Conservation (phyloP, 1,140 invertebrate species). For the Amphibalanus amphitrite region DNA sequence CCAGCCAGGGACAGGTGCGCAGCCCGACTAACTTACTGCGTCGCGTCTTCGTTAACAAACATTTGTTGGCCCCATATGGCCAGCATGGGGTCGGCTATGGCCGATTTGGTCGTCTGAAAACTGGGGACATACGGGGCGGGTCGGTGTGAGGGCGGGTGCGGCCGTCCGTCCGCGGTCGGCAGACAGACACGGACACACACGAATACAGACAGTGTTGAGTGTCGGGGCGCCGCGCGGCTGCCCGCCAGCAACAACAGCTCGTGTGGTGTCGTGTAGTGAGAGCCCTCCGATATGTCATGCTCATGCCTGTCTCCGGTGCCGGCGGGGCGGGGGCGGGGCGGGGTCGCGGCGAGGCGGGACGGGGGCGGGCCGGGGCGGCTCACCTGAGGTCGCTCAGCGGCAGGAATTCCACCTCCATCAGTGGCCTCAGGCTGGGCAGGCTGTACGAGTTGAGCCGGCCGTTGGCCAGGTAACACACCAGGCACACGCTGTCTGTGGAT, state of each 20-base stretch:
- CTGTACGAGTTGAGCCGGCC: constrained; percentile 82
- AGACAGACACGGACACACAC: neutral
- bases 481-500: constrained; percentile 73
- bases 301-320: neutral
- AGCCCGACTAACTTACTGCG: neutral
- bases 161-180: neutral
- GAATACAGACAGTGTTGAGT: neutral
- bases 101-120: constrained; percentile 87
- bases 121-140: constrained; percentile 33
- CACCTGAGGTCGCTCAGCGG: constrained; percentile 85
- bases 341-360: too few relatives aligned
- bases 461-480: constrained; percentile 82
- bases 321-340: too few relatives aligned
- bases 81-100: constrained; percentile 91
- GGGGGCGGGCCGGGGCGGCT: constrained; percentile 19
- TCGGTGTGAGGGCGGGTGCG: too few relatives aligned
- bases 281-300: neutral
- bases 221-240: neutral
- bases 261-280: neutral
- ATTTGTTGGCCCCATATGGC: constrained; percentile 93
- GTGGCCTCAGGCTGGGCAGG: constrained; percentile 73
- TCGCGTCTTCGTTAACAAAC: constrained; percentile 83
- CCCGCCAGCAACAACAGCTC: neutral
- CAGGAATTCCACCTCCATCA: constrained; percentile 84
- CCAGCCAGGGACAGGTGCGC: neutral